Evolutionary conservation across 2,797 vertebrate genomes (phyloP).

Genomic region (Alauda arvensis): DNA sequence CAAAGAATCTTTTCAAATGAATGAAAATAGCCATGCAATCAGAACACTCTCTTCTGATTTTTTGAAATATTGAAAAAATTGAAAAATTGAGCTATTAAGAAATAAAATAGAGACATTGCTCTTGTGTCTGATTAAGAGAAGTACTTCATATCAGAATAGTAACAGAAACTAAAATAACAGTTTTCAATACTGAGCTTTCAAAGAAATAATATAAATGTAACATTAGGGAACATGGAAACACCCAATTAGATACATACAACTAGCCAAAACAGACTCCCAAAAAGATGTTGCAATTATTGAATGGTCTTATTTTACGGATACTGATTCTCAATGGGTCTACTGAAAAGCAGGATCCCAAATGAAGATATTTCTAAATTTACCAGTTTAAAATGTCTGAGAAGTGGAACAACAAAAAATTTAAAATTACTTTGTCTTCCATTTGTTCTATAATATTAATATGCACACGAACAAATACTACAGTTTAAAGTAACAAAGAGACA

Average conservation of each 20-base stretch:
- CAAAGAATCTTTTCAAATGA: neutral
- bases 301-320: neutral
- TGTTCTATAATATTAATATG: neutral
- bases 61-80: no score
- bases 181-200: neutral
- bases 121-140: neutral
- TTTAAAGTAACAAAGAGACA: neutral
- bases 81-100: neutral
- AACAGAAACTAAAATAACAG: neutral
- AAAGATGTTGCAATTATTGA: neutral
- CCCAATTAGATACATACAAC: neutral
- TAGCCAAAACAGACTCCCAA: neutral
- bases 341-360: neutral
- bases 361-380: neutral
- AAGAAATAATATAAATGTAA: neutral
- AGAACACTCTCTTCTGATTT: neutral
- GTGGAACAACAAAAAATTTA: neutral
- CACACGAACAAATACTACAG: neutral
- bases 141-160: neutral
- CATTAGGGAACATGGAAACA: neutral
- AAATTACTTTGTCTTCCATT: neutral
- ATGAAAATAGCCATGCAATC: neutral
- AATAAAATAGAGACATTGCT: neutral
- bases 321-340: neutral
- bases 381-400: neutral